These are phyloP conservation scores for Eremobia ochroleuca DNA, from an alignment of 2,888 invertebrate species.

Conservation along the genomic window DNA sequence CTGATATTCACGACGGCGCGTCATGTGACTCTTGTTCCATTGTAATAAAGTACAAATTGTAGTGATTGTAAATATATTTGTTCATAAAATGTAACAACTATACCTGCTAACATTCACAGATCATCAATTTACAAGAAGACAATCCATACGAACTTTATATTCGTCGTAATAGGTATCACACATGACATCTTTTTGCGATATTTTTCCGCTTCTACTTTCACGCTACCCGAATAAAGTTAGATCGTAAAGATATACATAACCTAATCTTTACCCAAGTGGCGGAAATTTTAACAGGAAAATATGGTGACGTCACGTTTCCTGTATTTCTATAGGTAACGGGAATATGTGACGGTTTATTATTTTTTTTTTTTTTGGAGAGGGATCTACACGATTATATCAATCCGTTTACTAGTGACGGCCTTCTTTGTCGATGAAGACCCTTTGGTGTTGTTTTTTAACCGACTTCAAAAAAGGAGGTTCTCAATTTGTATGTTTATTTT, in stretches of 20 bases:
- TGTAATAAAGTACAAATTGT: slow-evolving; percentile 9
- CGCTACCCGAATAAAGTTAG: slow-evolving; percentile 48
- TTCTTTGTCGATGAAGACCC: slow-evolving; percentile 27
- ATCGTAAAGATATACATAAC: slow-evolving; percentile 64
- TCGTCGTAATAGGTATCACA: slow-evolving; percentile 48
- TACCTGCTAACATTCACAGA: slow-evolving; percentile 16
- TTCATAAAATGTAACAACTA: slow-evolving; percentile 9
- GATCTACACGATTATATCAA: slow-evolving; percentile 43
- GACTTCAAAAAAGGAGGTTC: no score
- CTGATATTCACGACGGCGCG: background rate
- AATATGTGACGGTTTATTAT: slow-evolving; percentile 56
- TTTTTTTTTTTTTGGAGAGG: slow-evolving; percentile 45
- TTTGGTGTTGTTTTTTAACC: slow-evolving; percentile 43
- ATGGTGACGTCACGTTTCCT: slow-evolving; percentile 60
- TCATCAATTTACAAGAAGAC: slow-evolving; percentile 28
- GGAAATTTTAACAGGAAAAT: slow-evolving; percentile 68
- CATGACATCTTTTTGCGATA: slow-evolving; percentile 43
- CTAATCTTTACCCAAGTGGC: slow-evolving; percentile 65
- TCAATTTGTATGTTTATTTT: no score
- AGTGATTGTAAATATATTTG: background rate
- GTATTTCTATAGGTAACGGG: slow-evolving; percentile 49
- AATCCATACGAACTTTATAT: slow-evolving; percentile 30
- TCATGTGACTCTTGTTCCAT: background rate
- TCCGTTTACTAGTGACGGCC: slow-evolving; percentile 34
- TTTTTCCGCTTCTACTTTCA: slow-evolving; percentile 47